Evolutionary conservation across 2,888 invertebrate genomes (phyloP).

Genomic region (Lucinisca nassula): DNA sequence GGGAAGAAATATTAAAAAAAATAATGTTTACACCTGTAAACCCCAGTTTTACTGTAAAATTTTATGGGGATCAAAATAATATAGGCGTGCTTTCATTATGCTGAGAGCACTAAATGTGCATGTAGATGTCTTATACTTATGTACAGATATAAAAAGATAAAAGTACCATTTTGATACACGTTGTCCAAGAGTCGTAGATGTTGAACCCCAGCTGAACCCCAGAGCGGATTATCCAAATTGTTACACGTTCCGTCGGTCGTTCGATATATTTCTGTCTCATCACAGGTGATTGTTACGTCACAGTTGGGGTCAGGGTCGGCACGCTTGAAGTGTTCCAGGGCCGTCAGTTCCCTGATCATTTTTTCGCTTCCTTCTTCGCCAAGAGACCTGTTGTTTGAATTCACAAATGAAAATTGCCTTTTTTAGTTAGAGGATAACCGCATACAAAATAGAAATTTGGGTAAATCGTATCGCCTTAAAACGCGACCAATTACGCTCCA

Average conservation of each 20-base stretch:
- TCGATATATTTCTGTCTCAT: conserved; percentile 47
- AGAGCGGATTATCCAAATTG: conserved; percentile 67
- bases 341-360: background rate
- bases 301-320: background rate
- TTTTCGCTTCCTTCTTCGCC: background rate
- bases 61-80: no score
- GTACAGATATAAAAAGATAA: no score
- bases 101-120: no score
- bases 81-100: no score
- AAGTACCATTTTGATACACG: conserved; percentile 43
- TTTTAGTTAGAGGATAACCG: background rate
- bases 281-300: conserved; percentile 22
- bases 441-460: background rate
- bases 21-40: no score
- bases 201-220: conserved; percentile 61
- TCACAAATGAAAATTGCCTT: background rate
- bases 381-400: background rate
- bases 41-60: no score
- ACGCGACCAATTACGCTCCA: background rate
- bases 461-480: background rate
- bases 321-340: background rate
- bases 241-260: conserved; percentile 55
- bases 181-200: conserved; percentile 7
- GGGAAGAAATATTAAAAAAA: no score
- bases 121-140: no score